Evolutionary conservation across 2,797 vertebrate genomes (phyloP).

Genomic region (Ctenopoma multispine): DNA sequence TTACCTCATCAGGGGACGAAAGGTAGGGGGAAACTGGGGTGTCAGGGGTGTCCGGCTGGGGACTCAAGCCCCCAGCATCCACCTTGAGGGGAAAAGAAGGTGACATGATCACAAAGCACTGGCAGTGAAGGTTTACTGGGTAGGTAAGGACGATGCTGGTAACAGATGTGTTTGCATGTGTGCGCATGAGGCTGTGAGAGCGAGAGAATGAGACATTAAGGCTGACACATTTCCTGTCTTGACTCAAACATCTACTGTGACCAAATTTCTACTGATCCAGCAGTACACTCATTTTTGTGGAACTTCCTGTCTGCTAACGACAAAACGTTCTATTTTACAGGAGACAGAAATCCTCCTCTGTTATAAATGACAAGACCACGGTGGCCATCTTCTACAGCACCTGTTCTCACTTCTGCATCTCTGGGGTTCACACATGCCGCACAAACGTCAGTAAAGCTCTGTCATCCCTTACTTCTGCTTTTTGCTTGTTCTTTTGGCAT

Average conservation of each 20-base stretch:
- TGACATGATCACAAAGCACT: slow-evolving; percentile 75
- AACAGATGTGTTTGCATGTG: not conserved
- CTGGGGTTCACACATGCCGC: slow-evolving; percentile 2
- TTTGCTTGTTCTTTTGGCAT: slow-evolving; percentile 16
- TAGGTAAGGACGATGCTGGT: slow-evolving; percentile 30
- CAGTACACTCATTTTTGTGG: slow-evolving; percentile 34
- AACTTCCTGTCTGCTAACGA: slow-evolving; percentile 49
- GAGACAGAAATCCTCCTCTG: slow-evolving; percentile 7
- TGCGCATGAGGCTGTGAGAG: not conserved
- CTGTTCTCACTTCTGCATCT: slow-evolving; percentile 80
- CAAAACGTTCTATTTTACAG: slow-evolving; percentile 7
- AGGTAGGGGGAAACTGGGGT: slow-evolving; percentile 80
- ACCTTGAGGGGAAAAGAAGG: slow-evolving; percentile 84
- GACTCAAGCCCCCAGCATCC: slow-evolving; percentile 79
- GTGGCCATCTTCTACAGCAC: slow-evolving; percentile 41
- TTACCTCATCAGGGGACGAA: slow-evolving; percentile 85
- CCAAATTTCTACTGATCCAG: slow-evolving; percentile 53
- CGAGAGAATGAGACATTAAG: not conserved
- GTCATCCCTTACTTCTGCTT: slow-evolving; percentile 52
- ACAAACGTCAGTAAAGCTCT: slow-evolving; percentile 4
- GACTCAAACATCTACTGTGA: slow-evolving; percentile 22
- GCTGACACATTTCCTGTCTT: slow-evolving; percentile 61
- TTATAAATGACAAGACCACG: slow-evolving; percentile 22
- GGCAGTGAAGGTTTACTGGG: slow-evolving; percentile 54
- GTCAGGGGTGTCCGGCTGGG: slow-evolving; percentile 84